phyloP scores from a whole-genome alignment of 2,113 vertebrate species.

The Spizaetus ornatus region DNA sequence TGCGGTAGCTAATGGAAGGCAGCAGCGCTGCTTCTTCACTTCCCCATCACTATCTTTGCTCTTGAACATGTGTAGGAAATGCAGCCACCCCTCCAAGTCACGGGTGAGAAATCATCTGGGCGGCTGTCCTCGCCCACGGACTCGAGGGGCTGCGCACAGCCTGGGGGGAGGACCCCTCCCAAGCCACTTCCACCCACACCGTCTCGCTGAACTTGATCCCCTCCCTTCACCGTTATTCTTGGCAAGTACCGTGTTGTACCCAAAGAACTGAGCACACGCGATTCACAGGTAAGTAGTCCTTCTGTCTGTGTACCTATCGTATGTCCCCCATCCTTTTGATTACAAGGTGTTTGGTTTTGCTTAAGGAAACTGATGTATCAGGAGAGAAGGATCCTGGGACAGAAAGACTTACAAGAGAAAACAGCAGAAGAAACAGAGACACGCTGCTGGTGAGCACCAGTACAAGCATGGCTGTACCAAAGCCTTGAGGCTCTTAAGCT shows the following conservation, averaged over 20 bases:
- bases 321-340: background rate
- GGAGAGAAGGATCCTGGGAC: background rate
- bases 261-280: background rate
- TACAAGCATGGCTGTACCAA: background rate
- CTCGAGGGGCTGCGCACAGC: background rate
- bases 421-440: background rate
- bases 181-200: background rate
- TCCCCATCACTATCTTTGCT: background rate
- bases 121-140: background rate
- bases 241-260: background rate
- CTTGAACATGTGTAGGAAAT: background rate
- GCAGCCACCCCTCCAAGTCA: background rate
- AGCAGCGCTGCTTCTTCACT: background rate
- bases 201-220: background rate
- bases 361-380: background rate
- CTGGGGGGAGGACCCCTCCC: background rate
- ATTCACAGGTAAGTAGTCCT: rapidly evolving
- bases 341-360: background rate
- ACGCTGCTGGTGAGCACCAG: rapidly evolving
- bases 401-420: background rate
- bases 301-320: rapidly evolving
- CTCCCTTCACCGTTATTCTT: background rate
- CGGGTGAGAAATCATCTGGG: background rate
- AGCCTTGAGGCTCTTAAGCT: background rate
- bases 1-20: background rate